phyloP scores from a whole-genome alignment of 2,797 vertebrate species.

The Dendrocincla fuliginosa region DNA sequence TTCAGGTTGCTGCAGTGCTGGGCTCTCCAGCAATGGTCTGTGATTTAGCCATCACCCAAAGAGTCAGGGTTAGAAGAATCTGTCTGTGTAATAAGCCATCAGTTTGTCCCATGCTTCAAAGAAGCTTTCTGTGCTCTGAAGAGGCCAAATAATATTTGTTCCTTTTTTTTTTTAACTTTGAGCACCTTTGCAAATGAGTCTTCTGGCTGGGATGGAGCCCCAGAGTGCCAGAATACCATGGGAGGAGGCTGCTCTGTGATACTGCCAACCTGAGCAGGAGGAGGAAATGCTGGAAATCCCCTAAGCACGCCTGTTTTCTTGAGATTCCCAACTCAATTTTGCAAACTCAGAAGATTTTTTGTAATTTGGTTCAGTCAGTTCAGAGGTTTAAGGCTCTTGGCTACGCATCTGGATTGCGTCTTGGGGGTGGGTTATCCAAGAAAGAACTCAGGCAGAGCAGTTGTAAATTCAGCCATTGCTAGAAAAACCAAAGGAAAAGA shows the following conservation, averaged over 20 bases:
- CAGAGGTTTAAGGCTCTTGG: conserved; percentile 55
- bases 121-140: neutral
- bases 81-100: neutral
- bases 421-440: conserved; percentile 19
- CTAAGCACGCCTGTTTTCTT: conserved; percentile 40
- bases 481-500: neutral
- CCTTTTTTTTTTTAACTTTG: neutral
- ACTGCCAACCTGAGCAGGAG: conserved; percentile 51
- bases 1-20: neutral
- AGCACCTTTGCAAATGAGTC: conserved; percentile 33
- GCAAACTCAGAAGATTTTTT: conserved; percentile 56
- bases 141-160: neutral
- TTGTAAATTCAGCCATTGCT: conserved; percentile 19
- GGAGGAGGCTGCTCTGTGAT: conserved; percentile 50
- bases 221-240: conserved; percentile 18
- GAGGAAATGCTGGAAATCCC: conserved; percentile 59
- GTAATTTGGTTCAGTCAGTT: conserved; percentile 41
- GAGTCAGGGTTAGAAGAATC: neutral
- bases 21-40: neutral
- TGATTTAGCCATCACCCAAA: neutral
- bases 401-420: conserved; percentile 39
- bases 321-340: conserved; percentile 36
- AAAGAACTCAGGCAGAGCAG: neutral
- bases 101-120: neutral
- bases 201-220: conserved; percentile 20